Percentiles rank a stretch among this genome's conserved stretches.
These are phyloP conservation scores for Xylota segnis DNA, from an alignment of 2,888 invertebrate species.

Conservation along the genomic window DNA sequence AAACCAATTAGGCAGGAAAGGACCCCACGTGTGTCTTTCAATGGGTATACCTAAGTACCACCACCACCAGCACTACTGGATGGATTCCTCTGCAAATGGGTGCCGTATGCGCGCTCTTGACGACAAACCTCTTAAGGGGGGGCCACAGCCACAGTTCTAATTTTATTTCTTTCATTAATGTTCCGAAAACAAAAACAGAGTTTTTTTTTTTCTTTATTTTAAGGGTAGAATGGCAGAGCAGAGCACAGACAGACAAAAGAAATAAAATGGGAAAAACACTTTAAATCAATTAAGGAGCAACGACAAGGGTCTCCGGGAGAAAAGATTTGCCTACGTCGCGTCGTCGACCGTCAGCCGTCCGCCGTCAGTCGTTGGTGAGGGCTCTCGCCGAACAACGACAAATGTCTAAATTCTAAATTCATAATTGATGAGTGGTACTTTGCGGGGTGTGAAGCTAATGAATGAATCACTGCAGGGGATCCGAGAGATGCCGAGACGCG, in stretches of 20 bases:
- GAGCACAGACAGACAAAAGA: conserved; percentile 1
- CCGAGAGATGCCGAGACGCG: background rate
- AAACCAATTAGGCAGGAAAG: conserved; percentile 55
- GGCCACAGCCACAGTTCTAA: conserved; percentile 47
- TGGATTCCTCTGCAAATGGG: conserved; percentile 45
- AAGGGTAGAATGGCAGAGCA: conserved; percentile 22
- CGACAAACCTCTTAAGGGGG: conserved; percentile 47
- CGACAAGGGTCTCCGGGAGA: conserved; percentile 34
- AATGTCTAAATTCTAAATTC: conserved; percentile 64
- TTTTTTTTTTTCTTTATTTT: conserved; percentile 35
- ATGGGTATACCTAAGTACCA: background rate
- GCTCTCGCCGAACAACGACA: conserved; percentile 20
- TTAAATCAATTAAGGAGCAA: conserved; percentile 63
- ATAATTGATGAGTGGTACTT: conserved; percentile 72
- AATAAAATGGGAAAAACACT: conserved; percentile 44
- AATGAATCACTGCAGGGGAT: conserved; percentile 72
- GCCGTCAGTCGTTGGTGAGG: conserved; percentile 18
- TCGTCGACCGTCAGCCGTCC: no score
- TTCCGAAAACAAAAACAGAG: conserved; percentile 1
- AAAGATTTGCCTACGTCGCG: conserved; percentile 38
- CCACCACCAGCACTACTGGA: no score
- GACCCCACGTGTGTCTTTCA: conserved; percentile 64
- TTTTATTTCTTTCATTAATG: conserved; percentile 42
- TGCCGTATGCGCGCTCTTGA: conserved; percentile 61
- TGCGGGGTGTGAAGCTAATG: conserved; percentile 74